These are phyloP conservation scores for Marmota flaviventris DNA, from an alignment of 2,113 vertebrate species.

Conservation along the genomic window DNA sequence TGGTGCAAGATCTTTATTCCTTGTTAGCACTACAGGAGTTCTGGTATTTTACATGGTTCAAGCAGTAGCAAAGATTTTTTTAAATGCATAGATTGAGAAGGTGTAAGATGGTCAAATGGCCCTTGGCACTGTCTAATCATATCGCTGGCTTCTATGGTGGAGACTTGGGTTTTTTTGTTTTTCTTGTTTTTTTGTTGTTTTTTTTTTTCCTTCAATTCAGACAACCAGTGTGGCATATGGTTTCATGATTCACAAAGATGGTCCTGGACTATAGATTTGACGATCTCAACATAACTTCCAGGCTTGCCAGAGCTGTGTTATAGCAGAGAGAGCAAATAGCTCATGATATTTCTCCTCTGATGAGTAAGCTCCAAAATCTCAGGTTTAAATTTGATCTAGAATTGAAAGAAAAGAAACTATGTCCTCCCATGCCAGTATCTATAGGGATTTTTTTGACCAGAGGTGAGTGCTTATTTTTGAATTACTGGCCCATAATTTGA, in stretches of 20 bases:
- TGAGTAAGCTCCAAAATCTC: slow-evolving; percentile 82
- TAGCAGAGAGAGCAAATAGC: slow-evolving; percentile 78
- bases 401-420: slow-evolving; percentile 66
- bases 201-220: slow-evolving; percentile 44
- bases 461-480: neutral
- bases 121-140: slow-evolving; percentile 1
- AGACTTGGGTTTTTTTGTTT: neutral
- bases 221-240: slow-evolving; percentile 80
- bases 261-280: slow-evolving; percentile 84
- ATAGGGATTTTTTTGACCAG: neutral
- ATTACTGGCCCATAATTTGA: neutral
- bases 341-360: slow-evolving; percentile 81
- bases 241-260: slow-evolving; percentile 78
- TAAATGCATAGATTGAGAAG: slow-evolving; percentile 67
- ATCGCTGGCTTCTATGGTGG: slow-evolving; percentile 49
- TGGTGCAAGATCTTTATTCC: slow-evolving; percentile 89
- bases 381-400: slow-evolving; percentile 76
- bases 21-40: slow-evolving; percentile 87
- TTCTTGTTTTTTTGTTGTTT: neutral
- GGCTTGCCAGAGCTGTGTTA: slow-evolving; percentile 82
- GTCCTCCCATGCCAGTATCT: slow-evolving; percentile 27
- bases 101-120: slow-evolving; percentile 54
- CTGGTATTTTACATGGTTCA: slow-evolving; percentile 87
- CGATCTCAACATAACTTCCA: slow-evolving; percentile 86
- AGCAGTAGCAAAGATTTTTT: slow-evolving; percentile 68